phyloP scores from a whole-genome alignment of 2,888 invertebrate species.

The Entomobrya proxima region DNA sequence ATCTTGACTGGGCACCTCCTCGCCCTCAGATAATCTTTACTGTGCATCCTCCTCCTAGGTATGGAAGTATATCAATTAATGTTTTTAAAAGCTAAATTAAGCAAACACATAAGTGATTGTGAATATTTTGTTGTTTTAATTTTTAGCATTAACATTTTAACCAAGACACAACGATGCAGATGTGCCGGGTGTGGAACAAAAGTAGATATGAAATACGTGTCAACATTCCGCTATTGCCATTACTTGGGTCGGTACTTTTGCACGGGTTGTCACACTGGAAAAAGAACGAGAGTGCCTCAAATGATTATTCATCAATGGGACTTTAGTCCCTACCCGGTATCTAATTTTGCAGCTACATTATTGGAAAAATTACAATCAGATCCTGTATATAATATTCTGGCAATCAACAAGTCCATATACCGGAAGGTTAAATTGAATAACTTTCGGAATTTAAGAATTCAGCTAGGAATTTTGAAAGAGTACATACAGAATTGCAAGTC shows the following conservation, averaged over 20 bases:
- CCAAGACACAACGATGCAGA: constrained; percentile 86
- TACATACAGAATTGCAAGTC: constrained; percentile 85
- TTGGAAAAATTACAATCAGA: constrained; percentile 87
- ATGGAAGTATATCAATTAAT: constrained; percentile 67
- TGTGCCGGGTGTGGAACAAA: constrained; percentile 92
- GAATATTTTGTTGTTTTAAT: constrained; percentile 72
- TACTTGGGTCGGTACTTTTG: constrained; percentile 91
- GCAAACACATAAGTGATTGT: neutral
- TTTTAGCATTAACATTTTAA: constrained; percentile 81
- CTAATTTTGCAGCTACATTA: constrained; percentile 87
- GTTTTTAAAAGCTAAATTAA: neutral
- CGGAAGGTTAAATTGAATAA: constrained; percentile 82
- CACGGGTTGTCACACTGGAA: constrained; percentile 89
- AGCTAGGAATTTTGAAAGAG: constrained; percentile 84
- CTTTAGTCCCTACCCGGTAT: constrained; percentile 86
- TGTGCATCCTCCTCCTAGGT: constrained; percentile 84
- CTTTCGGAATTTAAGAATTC: constrained; percentile 82
- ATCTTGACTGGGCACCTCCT: constrained; percentile 90
- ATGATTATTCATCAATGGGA: constrained; percentile 83
- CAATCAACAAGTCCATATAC: constrained; percentile 84
- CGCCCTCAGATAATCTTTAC: constrained; percentile 89
- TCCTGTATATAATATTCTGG: constrained; percentile 86
- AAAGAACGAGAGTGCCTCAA: constrained; percentile 85
- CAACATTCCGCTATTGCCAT: constrained; percentile 87
- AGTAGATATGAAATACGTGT: constrained; percentile 85